Conservation (phyloP, 30 jellyfish, hydroid and myxozoan genomes). For the Chironex yamaguchii region DNA sequence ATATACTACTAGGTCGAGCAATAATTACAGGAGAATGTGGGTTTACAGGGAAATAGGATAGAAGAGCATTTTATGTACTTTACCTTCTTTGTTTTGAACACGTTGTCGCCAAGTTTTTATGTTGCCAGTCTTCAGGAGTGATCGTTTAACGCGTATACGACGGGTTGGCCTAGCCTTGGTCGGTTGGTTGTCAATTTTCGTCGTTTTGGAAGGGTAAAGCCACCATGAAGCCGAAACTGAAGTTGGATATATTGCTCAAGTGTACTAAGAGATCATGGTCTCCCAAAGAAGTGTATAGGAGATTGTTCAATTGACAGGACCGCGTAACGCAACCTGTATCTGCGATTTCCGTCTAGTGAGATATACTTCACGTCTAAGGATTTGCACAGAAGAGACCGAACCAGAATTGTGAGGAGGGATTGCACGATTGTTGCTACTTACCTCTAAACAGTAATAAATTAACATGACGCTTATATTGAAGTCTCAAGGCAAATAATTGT, state of each 20-base stretch:
- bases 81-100: not conserved
- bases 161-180: slow-evolving; percentile 6
- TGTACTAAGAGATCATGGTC: not conserved
- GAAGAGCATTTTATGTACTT: not conserved
- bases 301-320: not conserved
- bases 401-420: too few relatives aligned
- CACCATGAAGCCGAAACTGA: not conserved
- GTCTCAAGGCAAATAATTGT: not conserved
- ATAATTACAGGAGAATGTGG: not conserved
- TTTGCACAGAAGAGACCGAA: too few relatives aligned
- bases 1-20: too few relatives aligned
- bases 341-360: not conserved
- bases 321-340: not conserved
- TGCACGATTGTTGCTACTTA: not conserved
- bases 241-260: not conserved
- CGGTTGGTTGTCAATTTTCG: slow-evolving; percentile 1
- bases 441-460: too few relatives aligned
- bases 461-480: too few relatives aligned
- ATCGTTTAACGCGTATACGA: not conserved
- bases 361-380: too few relatives aligned
- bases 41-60: not conserved
- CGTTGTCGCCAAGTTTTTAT: not conserved
- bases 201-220: not conserved
- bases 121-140: not conserved
- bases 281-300: not conserved